Conservation (phyloP, 2,113 vertebrate genomes). For the Otolemur garnettii region DNA sequence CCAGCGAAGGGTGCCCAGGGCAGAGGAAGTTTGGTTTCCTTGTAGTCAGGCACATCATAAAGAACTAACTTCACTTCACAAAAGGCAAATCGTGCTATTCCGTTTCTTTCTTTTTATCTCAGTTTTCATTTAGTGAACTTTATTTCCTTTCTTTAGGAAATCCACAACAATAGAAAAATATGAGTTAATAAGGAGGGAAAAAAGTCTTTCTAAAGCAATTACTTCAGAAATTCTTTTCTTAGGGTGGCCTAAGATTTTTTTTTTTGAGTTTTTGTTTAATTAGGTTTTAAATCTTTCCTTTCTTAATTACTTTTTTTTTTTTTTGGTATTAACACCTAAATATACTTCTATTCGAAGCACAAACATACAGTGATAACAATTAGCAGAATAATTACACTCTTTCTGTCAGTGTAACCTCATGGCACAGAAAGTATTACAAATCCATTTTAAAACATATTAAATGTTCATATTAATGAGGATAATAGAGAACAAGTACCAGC, state of each 20-base stretch:
- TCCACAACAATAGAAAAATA: slow-evolving; percentile 73
- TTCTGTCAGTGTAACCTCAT: slow-evolving; percentile 91
- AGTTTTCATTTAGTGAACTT: slow-evolving; percentile 63
- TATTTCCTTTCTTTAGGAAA: slow-evolving; percentile 56
- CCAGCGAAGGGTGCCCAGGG: accelerated
- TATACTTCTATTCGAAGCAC: slow-evolving; percentile 89
- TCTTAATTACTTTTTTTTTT: slow-evolving; percentile 87
- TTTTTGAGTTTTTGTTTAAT: slow-evolving; percentile 86
- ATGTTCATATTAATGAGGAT: slow-evolving; percentile 95
- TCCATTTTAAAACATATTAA: slow-evolving; percentile 95
- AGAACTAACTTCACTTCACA: background rate
- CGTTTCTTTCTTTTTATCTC: slow-evolving; percentile 12
- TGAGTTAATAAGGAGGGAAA: slow-evolving; percentile 84
- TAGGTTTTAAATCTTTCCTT: slow-evolving; percentile 89
- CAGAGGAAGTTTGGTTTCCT: background rate
- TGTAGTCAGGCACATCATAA: background rate
- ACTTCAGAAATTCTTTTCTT: slow-evolving; percentile 76
- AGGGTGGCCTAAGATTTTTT: slow-evolving; percentile 68
- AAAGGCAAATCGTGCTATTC: background rate
- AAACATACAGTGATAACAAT: slow-evolving; percentile 92
- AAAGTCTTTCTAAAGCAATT: slow-evolving; percentile 79
- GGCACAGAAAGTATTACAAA: slow-evolving; percentile 92
- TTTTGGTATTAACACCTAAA: slow-evolving; percentile 88
- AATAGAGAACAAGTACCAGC: slow-evolving; percentile 93
- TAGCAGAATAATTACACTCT: slow-evolving; percentile 91